These are phyloP conservation scores for Tenthredo notha DNA, from an alignment of 2,888 invertebrate species.

Conservation along the genomic window DNA sequence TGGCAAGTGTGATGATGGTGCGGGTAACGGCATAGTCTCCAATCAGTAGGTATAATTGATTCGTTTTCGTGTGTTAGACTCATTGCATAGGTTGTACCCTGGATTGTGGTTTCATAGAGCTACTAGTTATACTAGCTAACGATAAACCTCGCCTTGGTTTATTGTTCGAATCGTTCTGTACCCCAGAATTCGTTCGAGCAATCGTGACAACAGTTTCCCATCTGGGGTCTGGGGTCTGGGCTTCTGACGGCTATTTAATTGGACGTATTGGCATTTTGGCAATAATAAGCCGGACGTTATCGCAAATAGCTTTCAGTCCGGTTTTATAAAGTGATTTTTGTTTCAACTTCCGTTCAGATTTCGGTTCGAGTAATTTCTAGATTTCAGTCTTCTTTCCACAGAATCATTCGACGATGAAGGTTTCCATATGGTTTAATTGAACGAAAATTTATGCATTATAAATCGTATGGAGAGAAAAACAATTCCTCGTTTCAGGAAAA, in stretches of 20 bases:
- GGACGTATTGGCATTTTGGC: slow-evolving; percentile 38
- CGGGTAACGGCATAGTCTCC: slow-evolving; percentile 71
- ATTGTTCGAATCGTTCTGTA: neutral
- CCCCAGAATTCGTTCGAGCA: neutral
- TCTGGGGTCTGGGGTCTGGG: neutral
- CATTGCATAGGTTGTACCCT: slow-evolving; percentile 10
- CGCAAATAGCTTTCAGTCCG: neutral
- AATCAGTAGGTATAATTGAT: slow-evolving; percentile 76
- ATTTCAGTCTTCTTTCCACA: neutral
- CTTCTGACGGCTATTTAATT: slow-evolving; percentile 34
- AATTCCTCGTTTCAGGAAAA: no score
- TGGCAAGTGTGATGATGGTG: slow-evolving; percentile 74
- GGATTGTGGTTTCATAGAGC: slow-evolving; percentile 21
- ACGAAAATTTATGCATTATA: neutral
- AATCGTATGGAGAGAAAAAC: no score
- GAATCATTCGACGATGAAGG: neutral
- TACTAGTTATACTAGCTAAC: slow-evolving; percentile 13
- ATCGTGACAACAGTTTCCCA: slow-evolving; percentile 19
- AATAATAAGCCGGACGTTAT: slow-evolving; percentile 8
- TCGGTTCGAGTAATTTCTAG: neutral
- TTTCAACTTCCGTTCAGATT: neutral
- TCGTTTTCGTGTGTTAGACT: slow-evolving; percentile 64
- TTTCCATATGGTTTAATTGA: neutral
- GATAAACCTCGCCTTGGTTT: slow-evolving; percentile 32
- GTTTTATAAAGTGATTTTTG: neutral